These are phyloP conservation scores for Gasterosteus nipponicus DNA, from an alignment of 2,113 vertebrate genomes.

Conservation along the genomic window DNA sequence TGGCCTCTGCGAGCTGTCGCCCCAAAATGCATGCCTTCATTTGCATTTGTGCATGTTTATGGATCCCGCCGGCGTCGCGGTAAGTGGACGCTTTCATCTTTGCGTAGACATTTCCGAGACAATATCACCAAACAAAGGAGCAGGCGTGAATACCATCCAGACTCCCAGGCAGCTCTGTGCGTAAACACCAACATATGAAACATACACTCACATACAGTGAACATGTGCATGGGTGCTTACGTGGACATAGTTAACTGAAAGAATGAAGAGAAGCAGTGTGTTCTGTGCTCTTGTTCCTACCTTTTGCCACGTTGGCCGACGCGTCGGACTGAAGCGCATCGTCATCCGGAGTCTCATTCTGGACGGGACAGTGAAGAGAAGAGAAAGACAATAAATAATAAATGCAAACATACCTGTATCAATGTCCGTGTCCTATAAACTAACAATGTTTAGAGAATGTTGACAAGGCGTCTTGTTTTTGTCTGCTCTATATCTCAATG, in stretches of 20 bases:
- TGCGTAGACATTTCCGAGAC: slow-evolving; percentile 27
- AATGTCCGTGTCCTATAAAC: too few species aligned
- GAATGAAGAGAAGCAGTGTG: neutral
- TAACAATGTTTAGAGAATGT: neutral
- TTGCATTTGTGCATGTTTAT: slow-evolving; percentile 46
- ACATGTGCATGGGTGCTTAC: neutral
- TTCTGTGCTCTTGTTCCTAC: slow-evolving; percentile 53
- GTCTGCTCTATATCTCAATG: slow-evolving; percentile 8
- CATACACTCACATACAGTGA: slow-evolving; percentile 15
- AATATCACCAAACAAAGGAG: slow-evolving; percentile 39
- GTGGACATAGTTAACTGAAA: slow-evolving; percentile 40
- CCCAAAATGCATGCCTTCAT: slow-evolving; percentile 27
- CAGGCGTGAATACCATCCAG: slow-evolving; percentile 31
- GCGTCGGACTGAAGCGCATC: slow-evolving; percentile 61
- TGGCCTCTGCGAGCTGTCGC: slow-evolving; percentile 23
- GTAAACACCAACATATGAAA: slow-evolving; percentile 11
- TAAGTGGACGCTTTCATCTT: slow-evolving; percentile 53
- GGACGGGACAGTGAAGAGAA: neutral
- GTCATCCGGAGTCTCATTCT: slow-evolving; percentile 40
- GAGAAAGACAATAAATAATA: neutral
- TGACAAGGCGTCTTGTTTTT: neutral
- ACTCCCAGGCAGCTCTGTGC: slow-evolving; percentile 21
- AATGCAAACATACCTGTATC: neutral
- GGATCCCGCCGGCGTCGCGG: slow-evolving; percentile 6
- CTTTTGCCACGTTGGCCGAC: slow-evolving; percentile 77